Base-by-base conservation (phyloP, 2,113 vertebrate genomes). In the Polypterus bichir region DNA sequence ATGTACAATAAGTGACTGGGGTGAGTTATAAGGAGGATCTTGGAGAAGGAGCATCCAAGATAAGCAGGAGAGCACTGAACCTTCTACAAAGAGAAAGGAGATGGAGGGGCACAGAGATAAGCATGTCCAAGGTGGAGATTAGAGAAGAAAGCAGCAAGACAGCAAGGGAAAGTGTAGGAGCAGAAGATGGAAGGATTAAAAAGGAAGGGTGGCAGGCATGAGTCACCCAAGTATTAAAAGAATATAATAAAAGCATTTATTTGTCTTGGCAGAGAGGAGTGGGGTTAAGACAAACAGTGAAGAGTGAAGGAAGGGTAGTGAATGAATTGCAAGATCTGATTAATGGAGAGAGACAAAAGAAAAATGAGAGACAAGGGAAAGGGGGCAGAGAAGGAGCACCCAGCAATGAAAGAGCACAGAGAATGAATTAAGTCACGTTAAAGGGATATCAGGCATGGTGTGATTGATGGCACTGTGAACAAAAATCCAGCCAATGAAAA, bases 401-500 rank as follows among this genome's bases (percentile, higher is more conserved):
- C 63, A n/a, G 59, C 44, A 49, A 10, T 9, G 44, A 11, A 8
- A 27, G 9, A 48, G 45, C 7, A 7, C 9, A 44, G 5, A 59
- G 57, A 52, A 57, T 60, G 55, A 11, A 6, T 53, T 62, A 51
- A 65, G 60, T 52, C 8, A 62, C 60, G 7, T 59, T 10, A 5
- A 47, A 46, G 59, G 59, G 5, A 62, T 68, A 62, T 65, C 69
- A 74, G 73, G 78, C 62, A 66, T 68, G 47, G 47, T 58, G 10
- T 58, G 54, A 59, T 67, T 72, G 61, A 70, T 57, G 68, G 72
- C 66, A 10, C 62, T 59, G 59, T 61, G 69, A 66, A 57, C 9
- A 64, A 58, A 53, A 65, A 75, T 73, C 76, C 66, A 62, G 68
- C 8, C 62, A 68, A 69, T 62, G 62, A 49, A 44, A 60, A 68